phyloP scores from a whole-genome alignment of 2,113 vertebrate species.

The Phrynosoma blainvillii region DNA sequence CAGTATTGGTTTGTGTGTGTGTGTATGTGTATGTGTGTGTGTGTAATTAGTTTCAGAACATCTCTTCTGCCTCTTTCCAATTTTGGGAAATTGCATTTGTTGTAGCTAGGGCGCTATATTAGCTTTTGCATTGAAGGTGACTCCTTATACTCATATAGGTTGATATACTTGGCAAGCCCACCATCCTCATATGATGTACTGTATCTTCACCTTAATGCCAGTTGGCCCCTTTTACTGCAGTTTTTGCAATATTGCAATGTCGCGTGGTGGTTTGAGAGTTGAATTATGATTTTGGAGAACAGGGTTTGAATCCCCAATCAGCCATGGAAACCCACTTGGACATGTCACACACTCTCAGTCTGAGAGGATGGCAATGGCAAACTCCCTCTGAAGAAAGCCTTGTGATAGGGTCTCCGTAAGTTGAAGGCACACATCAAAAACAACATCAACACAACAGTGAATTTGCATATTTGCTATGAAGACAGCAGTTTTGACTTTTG shows the following conservation, averaged over 20 bases:
- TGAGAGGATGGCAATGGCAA: too few relatives aligned
- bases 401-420: too few relatives aligned
- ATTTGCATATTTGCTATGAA: background rate
- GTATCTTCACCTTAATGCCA: constrained; percentile 3
- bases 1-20: background rate
- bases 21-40: too few relatives aligned
- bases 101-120: constrained; percentile 21
- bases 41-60: constrained; percentile 21
- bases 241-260: background rate
- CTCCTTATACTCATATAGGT: background rate
- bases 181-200: rapidly evolving
- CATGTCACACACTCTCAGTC: too few relatives aligned
- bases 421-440: too few relatives aligned
- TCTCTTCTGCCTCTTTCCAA: constrained; percentile 30
- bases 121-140: background rate
- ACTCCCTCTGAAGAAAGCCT: too few relatives aligned
- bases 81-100: constrained; percentile 22
- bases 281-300: too few relatives aligned
- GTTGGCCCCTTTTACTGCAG: background rate
- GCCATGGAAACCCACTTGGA: too few relatives aligned
- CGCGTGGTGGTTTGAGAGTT: too few relatives aligned
- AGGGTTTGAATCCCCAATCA: too few relatives aligned
- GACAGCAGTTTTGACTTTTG: background rate
- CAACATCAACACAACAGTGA: background rate
- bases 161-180: background rate